phyloP scores from a whole-genome alignment of 2,113 vertebrate species.

The Aleadryas rufinucha region DNA sequence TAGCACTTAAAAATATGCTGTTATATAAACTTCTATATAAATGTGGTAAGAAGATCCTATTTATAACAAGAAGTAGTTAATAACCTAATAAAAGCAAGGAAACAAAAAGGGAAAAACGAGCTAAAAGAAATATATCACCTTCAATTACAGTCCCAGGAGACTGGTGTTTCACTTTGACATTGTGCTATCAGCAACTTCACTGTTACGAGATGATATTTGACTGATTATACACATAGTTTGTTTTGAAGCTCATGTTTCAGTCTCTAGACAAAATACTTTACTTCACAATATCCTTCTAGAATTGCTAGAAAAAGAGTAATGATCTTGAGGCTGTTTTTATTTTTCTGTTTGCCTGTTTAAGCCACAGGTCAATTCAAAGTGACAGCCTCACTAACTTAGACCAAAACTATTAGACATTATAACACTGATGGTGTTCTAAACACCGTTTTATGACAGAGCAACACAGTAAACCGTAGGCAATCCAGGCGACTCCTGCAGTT shows the following conservation, averaged over 20 bases:
- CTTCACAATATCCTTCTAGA: not conserved
- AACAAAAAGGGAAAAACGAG: not conserved
- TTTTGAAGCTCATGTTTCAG: not conserved
- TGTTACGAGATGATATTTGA: not conserved
- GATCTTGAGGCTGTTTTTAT: not conserved
- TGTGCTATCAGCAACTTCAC: not conserved
- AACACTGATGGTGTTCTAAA: not conserved
- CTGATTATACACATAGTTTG: not conserved
- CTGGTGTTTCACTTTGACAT: not conserved
- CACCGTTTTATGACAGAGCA: not conserved
- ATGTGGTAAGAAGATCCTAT: not conserved
- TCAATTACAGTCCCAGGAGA: not conserved
- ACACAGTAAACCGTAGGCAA: rapidly evolving
- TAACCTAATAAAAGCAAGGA: not conserved
- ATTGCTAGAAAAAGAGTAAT: not conserved
- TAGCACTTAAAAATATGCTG: not conserved
- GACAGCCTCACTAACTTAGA: not conserved
- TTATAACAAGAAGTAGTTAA: not conserved
- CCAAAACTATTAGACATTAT: not conserved
- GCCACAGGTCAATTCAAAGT: not conserved
- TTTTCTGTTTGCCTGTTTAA: not conserved
- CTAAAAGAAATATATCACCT: not conserved
- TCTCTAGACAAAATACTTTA: not conserved
- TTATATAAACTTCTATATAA: not conserved
- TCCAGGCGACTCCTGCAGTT: not conserved